Percentiles rank a stretch among this genome's conserved stretches.
Conservation (phyloP, 2,888 invertebrate species). For the Tromatobia lineatoria region DNA sequence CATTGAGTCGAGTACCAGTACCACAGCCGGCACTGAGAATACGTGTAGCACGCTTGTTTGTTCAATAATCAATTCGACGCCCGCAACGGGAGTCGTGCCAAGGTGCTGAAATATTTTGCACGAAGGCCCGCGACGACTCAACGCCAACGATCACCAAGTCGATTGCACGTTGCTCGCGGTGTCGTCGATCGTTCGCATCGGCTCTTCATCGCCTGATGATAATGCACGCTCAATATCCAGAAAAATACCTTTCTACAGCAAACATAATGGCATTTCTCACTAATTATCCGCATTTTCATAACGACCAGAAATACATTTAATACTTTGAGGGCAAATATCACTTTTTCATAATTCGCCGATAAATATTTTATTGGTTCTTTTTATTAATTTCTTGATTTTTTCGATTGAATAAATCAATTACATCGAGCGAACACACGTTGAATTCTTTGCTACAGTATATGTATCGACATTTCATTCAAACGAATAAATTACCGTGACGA, state of each 20-base stretch:
- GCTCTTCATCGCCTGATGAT: not conserved
- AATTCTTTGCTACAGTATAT: too few species aligned
- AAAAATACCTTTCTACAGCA: not conserved
- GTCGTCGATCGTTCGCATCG: slow-evolving; percentile 3
- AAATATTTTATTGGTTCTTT: too few species aligned
- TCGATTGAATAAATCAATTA: too few species aligned
- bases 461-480: too few species aligned
- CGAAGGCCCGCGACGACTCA: slow-evolving; percentile 58
- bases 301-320: too few species aligned
- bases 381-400: too few species aligned
- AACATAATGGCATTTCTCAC: too few species aligned
- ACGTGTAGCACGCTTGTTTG: slow-evolving; percentile 75
- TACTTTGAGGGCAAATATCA: too few species aligned
- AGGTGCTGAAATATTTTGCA: slow-evolving; percentile 77
- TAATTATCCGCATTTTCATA: too few species aligned
- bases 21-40: slow-evolving; percentile 49
- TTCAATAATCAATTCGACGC: slow-evolving; percentile 81
- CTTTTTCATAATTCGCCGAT: too few species aligned
- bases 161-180: not conserved
- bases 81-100: slow-evolving; percentile 76
- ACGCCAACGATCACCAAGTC: slow-evolving; percentile 11
- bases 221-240: slow-evolving; percentile 1
- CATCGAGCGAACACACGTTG: too few species aligned
- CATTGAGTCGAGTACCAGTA: slow-evolving; percentile 49
- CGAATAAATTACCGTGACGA: too few species aligned